Evolutionary conservation across 2,113 vertebrate species (phyloP).

Genomic region (Tinamus guttatus): DNA sequence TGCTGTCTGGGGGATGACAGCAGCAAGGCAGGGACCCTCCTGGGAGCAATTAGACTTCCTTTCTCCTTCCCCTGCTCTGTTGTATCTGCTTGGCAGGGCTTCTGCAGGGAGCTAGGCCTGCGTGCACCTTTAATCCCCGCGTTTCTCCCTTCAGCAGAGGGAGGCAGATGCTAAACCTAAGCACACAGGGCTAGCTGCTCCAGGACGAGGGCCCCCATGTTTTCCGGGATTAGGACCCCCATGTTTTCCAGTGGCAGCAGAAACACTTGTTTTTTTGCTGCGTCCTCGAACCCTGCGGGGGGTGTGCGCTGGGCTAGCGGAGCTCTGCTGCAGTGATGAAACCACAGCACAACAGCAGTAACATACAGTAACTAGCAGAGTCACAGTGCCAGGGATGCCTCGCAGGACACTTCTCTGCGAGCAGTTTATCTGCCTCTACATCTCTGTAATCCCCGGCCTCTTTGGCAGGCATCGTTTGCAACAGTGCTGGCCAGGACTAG

Average conservation of each 20-base stretch:
- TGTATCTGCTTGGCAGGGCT: background rate
- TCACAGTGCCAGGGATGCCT: background rate
- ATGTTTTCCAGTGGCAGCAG: background rate
- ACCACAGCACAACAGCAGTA: background rate
- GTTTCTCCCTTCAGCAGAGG: slow-evolving; percentile 25
- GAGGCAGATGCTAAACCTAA: slow-evolving; percentile 29
- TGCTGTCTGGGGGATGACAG: background rate
- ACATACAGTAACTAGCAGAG: background rate
- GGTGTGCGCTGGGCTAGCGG: background rate
- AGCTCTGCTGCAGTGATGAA: background rate
- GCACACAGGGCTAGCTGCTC: background rate
- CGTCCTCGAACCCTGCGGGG: rapidly evolving
- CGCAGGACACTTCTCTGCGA: rapidly evolving
- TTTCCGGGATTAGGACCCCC: background rate
- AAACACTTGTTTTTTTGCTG: background rate
- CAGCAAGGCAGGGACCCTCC: background rate
- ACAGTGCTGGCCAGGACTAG: background rate
- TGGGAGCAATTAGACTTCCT: background rate
- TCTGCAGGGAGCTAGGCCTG: background rate
- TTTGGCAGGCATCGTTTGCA: background rate
- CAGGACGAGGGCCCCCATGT: background rate
- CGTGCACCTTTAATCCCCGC: background rate
- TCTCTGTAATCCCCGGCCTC: background rate
- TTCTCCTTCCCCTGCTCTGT: background rate
- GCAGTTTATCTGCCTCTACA: rapidly evolving